Conservation (phyloP, 2,113 vertebrate species). For the Rhinolophus sinicus region DNA sequence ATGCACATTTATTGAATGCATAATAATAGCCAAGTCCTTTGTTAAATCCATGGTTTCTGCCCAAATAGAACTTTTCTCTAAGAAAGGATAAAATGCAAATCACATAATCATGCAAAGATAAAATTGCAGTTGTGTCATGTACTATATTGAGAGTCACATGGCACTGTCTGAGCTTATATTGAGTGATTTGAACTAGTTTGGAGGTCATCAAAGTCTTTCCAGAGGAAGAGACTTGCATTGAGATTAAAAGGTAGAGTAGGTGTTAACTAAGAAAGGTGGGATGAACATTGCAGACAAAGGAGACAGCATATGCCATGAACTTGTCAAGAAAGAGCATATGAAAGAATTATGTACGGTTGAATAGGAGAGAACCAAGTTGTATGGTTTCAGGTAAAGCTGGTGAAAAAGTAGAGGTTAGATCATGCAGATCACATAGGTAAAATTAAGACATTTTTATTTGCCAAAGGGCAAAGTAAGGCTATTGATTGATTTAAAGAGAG, state of each 20-base stretch:
- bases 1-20: background rate
- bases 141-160: background rate
- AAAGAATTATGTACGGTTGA: background rate
- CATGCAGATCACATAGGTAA: background rate
- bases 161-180: background rate
- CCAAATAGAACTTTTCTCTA: background rate
- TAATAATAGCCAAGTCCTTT: background rate
- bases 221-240: background rate
- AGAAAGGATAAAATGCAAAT: background rate
- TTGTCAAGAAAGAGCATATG: background rate
- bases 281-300: background rate
- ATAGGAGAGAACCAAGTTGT: background rate
- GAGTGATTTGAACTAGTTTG: background rate
- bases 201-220: background rate
- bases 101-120: background rate
- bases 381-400: background rate
- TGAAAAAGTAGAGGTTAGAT: no score
- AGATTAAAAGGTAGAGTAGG: background rate
- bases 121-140: background rate
- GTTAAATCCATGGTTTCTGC: background rate
- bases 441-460: background rate
- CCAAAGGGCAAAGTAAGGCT: background rate
- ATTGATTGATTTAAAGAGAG: background rate
- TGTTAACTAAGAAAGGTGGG: background rate
- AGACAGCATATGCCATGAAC: background rate